Evolutionary conservation across 1,140 invertebrate genomes (phyloP), one percentile per base, ranked within the genome.

Genomic region (Agrilus planipennis): DNA sequence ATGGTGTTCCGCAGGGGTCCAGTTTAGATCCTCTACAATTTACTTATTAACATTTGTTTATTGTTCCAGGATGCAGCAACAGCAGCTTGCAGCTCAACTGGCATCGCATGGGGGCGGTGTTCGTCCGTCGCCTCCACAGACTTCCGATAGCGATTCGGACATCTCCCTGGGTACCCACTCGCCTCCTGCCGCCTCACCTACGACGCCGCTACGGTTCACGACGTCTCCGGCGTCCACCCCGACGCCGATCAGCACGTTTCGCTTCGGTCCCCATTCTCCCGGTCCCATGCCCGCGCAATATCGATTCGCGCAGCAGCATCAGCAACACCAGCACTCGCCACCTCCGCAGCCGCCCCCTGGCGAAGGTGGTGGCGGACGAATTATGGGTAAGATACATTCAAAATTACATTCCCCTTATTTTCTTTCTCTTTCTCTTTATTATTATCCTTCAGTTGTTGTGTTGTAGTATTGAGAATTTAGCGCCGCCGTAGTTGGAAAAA

Each of bases 121-220:
- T 28, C 49, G 49, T 34, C 52, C 60, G 11, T 57, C 58, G 16
- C 51, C 54, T 10, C 46, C 61, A 3, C 44, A 45, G 28, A 45
- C 49, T 20, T 58, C 68, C 5, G 68, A 68, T 42, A 67, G 64
- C 29, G 69, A 71, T 42, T 70, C 68, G 34, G 67, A 70, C 45
- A 70, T 71, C 39, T 69, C 68, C 11, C 49, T 71, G 40, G 70
- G 70, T 21, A 68, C 69, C 2, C 69, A 72, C 44, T 70, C 69
- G 11, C 70, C 69, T 0, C 67, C 69, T 32, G 61, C 66, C 19
- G 62, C 59, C 35, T 61, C 61, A 16, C 58, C 60, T 1, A 54
- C 52, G 32, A 54, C 52, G 32, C 56, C 55, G 14, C 41, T 59
- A 16, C 47, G 45, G n/a, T 58, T 59, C 44, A 52, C 57, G 4